phyloP scores from a whole-genome alignment of 2,888 invertebrate genomes.

The Drosophila emarginata region DNA sequence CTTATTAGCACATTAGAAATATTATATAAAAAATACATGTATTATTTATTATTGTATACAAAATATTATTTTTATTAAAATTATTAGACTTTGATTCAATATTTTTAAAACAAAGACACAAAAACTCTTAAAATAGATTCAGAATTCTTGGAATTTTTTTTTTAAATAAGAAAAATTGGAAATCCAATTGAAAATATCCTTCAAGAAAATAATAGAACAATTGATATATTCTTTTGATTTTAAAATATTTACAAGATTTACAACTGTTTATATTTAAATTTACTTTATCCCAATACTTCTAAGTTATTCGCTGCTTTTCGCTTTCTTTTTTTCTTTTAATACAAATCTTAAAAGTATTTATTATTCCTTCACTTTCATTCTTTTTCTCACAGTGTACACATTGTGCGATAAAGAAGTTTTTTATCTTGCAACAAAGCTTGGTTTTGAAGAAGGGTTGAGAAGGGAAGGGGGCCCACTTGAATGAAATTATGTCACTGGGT shows the following conservation, averaged over 20 bases:
- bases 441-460: slow-evolving; percentile 21
- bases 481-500: slow-evolving; percentile 67
- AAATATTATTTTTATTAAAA: not conserved
- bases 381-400: not conserved
- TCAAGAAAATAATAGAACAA: no score
- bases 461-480: slow-evolving; percentile 42
- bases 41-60: not conserved
- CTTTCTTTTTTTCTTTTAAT: not conserved
- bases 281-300: no score
- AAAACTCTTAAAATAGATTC: no score
- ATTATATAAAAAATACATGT: not conserved
- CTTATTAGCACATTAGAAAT: not conserved
- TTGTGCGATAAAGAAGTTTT: not conserved
- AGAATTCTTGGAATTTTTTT: no score
- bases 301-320: not conserved
- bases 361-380: not conserved
- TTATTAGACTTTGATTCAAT: no score
- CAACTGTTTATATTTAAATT: no score
- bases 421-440: slow-evolving; percentile 3
- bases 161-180: no score
- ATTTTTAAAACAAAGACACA: no score
- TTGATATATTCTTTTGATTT: no score
- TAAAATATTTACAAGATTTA: no score
- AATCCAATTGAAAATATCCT: no score
- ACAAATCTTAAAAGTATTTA: not conserved